These are phyloP conservation scores for Neoitamus cyanurus DNA, from an alignment of 2,888 invertebrate species.

Conservation along the genomic window DNA sequence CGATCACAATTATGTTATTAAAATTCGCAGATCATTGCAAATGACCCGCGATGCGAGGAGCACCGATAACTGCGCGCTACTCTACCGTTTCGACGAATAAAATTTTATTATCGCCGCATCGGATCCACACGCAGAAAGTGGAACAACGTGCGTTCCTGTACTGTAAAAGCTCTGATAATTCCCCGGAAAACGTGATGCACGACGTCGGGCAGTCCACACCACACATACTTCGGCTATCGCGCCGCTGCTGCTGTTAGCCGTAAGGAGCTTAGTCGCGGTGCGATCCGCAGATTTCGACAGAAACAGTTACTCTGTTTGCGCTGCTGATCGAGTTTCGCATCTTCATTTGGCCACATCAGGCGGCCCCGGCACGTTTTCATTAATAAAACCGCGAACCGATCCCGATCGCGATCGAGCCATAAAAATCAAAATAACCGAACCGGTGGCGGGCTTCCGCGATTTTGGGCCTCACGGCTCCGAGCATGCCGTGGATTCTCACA, in stretches of 20 bases:
- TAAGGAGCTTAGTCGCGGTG: not conserved
- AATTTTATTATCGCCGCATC: slow-evolving; percentile 12
- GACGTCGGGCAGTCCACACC: not conserved
- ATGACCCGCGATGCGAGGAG: not conserved
- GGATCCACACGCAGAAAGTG: not conserved
- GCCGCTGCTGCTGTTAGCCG: not conserved
- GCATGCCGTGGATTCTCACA: not conserved
- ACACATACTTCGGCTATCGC: not conserved
- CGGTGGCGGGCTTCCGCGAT: not conserved
- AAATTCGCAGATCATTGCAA: not conserved
- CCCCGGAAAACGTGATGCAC: not conserved
- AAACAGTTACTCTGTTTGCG: not conserved
- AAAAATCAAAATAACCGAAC: not conserved
- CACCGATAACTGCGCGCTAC: not conserved
- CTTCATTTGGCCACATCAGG: not conserved
- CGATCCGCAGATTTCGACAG: not conserved
- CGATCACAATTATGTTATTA: not conserved
- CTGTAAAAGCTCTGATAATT: slow-evolving; percentile 16
- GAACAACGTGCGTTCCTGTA: not conserved
- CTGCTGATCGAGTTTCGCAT: not conserved
- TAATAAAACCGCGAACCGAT: not conserved
- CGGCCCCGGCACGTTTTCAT: not conserved
- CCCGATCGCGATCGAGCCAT: not conserved
- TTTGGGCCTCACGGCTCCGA: not conserved
- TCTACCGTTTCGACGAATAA: slow-evolving; percentile 4